Base-by-base conservation (phyloP, 2,888 invertebrate species). In the Pyrgus malvae region DNA sequence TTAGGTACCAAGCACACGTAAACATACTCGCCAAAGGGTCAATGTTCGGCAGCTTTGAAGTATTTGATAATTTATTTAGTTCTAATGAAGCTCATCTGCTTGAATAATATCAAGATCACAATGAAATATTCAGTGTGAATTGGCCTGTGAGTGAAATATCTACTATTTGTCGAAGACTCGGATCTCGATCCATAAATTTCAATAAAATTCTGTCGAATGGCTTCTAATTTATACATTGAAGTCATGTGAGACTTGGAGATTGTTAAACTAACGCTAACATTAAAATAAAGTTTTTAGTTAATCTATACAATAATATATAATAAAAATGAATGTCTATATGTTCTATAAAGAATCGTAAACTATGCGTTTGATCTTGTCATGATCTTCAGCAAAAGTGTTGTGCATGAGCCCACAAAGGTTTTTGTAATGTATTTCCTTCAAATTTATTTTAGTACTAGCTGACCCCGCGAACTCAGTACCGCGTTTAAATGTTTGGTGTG, bases 111-210 rank as follows among this genome's bases (percentile, higher is more conserved):
- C 61, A 62, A 78, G 81, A 80, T 76, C 75, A 61, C 62, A 66
- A 77, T 87, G 80, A 78, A 82, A 83, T 80, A 87, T 85, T 80
- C 87, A 86, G 86, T 86, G 84, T 73, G 78, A 85, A 68, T 70
- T 74, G 61, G 67, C 69, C 62, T 63, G 60, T 48, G 62, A 51
- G 63, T 72, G 63, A 64, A 67, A 74, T 62, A 44, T 56, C 46
- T 57, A 62, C 61, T 69, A 69, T 63, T 71, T 66, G 59, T 55
- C 4, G 55, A 67, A 67, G 62, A 55, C 61, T 64, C 63, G 66
- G n/a, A 81, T 79, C 72, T 78, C 72, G 74, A 73, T 79, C 77
- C 80, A 85, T 85, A 82, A 72, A 66, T 67, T 68, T 51, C 40
- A 60, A 68, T 62, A 60, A 53, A 33, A 41, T 41, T 23, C 41